Conservation (phyloP, 1,140 invertebrate genomes). For the Odontomachus brunneus region DNA sequence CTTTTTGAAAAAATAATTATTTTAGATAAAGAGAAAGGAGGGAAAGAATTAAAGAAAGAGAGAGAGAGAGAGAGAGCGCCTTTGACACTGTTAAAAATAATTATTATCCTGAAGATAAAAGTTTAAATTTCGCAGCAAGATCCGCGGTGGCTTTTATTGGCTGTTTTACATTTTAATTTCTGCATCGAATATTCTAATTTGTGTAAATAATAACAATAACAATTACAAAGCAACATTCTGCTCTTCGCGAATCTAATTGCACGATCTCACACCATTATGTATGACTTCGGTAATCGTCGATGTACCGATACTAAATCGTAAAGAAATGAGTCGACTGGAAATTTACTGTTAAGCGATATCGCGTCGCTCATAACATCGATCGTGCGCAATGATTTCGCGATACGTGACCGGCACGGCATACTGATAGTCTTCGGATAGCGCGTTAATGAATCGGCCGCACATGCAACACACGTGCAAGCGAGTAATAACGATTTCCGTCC, state of each 20-base stretch:
- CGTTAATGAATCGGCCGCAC: background rate
- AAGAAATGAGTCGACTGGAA: background rate
- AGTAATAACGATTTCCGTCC: background rate
- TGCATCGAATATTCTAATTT: too few species aligned
- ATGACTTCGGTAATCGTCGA: background rate
- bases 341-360: constrained; percentile 9
- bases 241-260: too few species aligned
- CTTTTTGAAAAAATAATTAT: too few species aligned
- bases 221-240: background rate
- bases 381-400: background rate
- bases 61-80: too few species aligned
- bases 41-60: too few species aligned
- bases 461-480: background rate
- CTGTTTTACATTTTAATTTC: too few species aligned
- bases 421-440: background rate
- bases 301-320: background rate
- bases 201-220: background rate
- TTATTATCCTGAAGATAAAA: too few species aligned
- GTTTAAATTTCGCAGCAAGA: too few species aligned
- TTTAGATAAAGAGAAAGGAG: too few species aligned
- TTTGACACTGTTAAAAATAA: too few species aligned
- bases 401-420: constrained; percentile 6
- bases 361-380: constrained; percentile 13
- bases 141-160: too few species aligned
- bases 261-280: background rate